phyloP scores from a whole-genome alignment of 2,888 invertebrate genomes.

The Nemotelus pantherinus region DNA sequence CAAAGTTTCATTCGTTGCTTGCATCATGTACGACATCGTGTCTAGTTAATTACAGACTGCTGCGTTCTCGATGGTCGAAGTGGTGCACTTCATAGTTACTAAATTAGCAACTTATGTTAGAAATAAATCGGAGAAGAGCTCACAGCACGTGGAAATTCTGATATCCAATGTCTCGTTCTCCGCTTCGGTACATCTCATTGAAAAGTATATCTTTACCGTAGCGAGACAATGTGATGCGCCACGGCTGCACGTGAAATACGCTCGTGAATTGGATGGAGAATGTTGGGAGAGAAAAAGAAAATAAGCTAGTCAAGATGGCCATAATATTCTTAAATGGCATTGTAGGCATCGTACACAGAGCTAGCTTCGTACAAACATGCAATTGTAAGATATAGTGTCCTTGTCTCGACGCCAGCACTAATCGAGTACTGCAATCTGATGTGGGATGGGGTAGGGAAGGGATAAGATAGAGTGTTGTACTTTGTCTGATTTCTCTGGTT shows the following conservation, averaged over 20 bases:
- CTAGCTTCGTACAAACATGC: slow-evolving; percentile 43
- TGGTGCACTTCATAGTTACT: no score
- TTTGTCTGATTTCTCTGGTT: not conserved
- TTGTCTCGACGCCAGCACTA: slow-evolving; percentile 7
- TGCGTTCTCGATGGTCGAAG: not conserved
- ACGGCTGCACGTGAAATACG: not conserved
- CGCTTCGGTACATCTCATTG: no score
- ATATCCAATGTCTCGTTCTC: no score
- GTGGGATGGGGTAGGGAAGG: slow-evolving; percentile 3
- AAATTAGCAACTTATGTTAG: no score
- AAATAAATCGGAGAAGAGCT: no score
- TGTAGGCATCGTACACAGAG: slow-evolving; percentile 45
- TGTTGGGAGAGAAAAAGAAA: slow-evolving; percentile 22
- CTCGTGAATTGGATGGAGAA: slow-evolving; percentile 18
- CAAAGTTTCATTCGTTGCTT: slow-evolving; percentile 1
- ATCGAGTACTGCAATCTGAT: not conserved
- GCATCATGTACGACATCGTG: slow-evolving; percentile 37
- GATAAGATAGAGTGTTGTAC: not conserved
- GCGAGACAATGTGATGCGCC: not conserved
- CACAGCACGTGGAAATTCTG: no score
- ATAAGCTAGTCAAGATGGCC: slow-evolving; percentile 11
- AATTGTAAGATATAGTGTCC: slow-evolving; percentile 11
- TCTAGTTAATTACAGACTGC: slow-evolving; percentile 35
- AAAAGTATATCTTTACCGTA: no score
- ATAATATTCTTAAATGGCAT: slow-evolving; percentile 29